A percentile compares a stretch with the other conserved stretches of the same genome.
Conservation (phyloP, 2,888 invertebrate species). For the Idaea biselata region DNA sequence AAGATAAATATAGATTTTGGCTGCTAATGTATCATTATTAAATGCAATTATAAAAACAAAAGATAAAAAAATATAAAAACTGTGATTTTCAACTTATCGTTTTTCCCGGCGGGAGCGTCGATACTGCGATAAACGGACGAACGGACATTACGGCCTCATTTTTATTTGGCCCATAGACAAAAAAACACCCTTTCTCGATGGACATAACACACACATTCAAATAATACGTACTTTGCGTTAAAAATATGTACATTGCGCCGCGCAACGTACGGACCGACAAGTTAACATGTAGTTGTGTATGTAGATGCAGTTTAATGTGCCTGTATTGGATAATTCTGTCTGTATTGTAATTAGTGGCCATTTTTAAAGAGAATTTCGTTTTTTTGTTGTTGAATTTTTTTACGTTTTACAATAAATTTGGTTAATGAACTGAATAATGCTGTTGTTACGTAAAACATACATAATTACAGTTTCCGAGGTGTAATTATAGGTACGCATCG, state of each 20-base stretch:
- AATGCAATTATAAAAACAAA: background rate
- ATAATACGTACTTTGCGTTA: conserved; percentile 32
- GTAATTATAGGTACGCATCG: no score
- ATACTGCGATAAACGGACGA: conserved; percentile 64
- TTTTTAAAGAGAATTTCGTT: conserved; percentile 65
- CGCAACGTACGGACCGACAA: background rate
- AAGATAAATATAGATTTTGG: no score
- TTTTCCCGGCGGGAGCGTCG: conserved; percentile 8
- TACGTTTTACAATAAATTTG: background rate
- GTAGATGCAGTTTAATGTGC: conserved; percentile 24
- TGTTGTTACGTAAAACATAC: background rate
- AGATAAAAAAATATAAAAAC: conserved; percentile 4
- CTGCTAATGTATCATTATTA: conserved; percentile 4
- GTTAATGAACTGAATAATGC: background rate
- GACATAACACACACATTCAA: conserved; percentile 54
- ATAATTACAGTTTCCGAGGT: no score
- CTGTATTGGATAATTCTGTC: conserved; percentile 15
- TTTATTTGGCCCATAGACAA: conserved; percentile 80
- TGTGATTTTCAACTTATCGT: conserved; percentile 9
- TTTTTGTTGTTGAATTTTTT: background rate
- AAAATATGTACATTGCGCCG: conserved; percentile 30
- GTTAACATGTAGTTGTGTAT: background rate
- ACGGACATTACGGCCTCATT: conserved; percentile 79
- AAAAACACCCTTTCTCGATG: conserved; percentile 76
- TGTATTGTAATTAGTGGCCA: conserved; percentile 74